These are phyloP conservation scores for Gryon sp. DNA, from an alignment of 1,140 invertebrate genomes.

Conservation along the genomic window DNA sequence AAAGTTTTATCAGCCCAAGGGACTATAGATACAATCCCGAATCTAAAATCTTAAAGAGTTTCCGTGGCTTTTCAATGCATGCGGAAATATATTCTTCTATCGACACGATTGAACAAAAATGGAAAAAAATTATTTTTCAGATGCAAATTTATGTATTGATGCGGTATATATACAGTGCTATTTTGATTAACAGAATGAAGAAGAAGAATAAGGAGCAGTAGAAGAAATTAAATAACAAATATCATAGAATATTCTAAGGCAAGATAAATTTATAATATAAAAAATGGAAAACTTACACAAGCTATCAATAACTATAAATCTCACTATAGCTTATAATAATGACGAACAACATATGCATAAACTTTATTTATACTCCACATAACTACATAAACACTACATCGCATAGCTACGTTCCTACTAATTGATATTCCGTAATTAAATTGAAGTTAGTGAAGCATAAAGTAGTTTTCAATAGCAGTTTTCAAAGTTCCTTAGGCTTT, in stretches of 20 bases:
- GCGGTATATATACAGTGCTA: no score
- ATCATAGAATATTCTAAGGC: no score
- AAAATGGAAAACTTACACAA: conserved; percentile 42
- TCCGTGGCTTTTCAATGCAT: not conserved
- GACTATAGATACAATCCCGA: conserved; percentile 1
- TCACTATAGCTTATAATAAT: conserved; percentile 19
- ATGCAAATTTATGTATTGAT: conserved; percentile 12
- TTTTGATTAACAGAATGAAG: no score
- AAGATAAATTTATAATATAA: conserved; percentile 26
- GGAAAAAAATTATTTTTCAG: not conserved
- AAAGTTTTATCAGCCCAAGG: conserved; percentile 38
- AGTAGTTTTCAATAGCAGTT: conserved; percentile 47
- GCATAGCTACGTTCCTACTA: conserved; percentile 47
- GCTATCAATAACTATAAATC: conserved; percentile 44
- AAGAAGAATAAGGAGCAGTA: no score
- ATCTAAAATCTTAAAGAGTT: conserved; percentile 28
- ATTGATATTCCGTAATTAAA: conserved; percentile 61
- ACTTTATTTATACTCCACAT: conserved; percentile 19
- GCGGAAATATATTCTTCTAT: conserved; percentile 5
- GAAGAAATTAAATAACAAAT: no score
- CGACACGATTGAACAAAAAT: not conserved
- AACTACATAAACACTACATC: conserved; percentile 22
- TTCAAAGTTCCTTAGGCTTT: conserved; percentile 56
- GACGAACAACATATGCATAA: conserved; percentile 18
- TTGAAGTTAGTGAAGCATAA: conserved; percentile 50